Evolutionary conservation across 1,140 invertebrate genomes (phyloP), one percentile per base, ranked within the genome.

Genomic region (Philopotamus ludificatus): DNA sequence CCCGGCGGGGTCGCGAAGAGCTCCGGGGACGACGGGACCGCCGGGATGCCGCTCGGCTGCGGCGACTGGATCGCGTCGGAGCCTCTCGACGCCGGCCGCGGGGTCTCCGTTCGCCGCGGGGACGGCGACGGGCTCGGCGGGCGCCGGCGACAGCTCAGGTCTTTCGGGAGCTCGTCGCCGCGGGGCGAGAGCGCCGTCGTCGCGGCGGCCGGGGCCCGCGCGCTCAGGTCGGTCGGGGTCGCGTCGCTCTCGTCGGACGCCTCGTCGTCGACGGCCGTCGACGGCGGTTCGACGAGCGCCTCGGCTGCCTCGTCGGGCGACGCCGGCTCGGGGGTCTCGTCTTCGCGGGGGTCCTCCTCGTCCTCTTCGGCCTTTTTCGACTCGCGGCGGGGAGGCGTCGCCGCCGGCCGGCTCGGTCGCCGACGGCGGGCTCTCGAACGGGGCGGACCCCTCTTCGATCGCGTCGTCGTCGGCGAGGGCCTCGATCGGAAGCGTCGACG

Each of bases 31-130:
- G 81, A 82, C 16, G 83, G 83, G 15, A 85, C 78, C 12, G 84
- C 83, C 23, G 86, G 84, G 34, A 87, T 84, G 1, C 84, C 85
- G 67, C 84, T 87, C 0, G 86, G 84, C 62, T 86, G 85, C 0
- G 86, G 85, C 1, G 86, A 87, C 58, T 85, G 83, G 73, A 84
- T 83, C 10, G 86, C 83, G 60, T 86, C 84, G 0, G 85, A 85
- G 65, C 82, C 82, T 59, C 83, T 80, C 0, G 85, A 86, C 2
- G 79, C 78, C 34, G 84, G 82, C 34, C 84, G 75, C 1, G 81
- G 79, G 67, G 78, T 73, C 20, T 78, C 76, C 57, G 72, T 74
- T 54, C 78, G 70, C 50, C 75, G 70, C 57, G 78, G 79, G 16
- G 80, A 79, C 42, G 77, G 75, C 60, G 76, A 74, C 20, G 61